These are phyloP conservation scores for Lycocerus yunnanus DNA, from an alignment of 2,888 invertebrate species.

Conservation along the genomic window DNA sequence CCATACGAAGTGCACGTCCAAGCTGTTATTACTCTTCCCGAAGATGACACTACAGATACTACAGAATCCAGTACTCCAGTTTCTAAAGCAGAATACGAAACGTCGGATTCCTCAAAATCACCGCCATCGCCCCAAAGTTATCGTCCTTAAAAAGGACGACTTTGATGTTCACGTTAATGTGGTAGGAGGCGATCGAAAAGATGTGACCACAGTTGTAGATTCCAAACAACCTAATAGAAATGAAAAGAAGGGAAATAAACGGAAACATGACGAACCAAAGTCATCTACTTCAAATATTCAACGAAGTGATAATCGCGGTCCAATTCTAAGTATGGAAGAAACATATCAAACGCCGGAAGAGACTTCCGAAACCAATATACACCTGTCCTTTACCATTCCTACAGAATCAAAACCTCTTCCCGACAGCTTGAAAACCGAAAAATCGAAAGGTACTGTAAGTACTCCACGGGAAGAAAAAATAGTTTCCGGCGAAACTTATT, in stretches of 20 bases:
- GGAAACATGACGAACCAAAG: constrained; percentile 6
- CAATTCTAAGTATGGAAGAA: neutral
- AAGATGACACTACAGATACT: constrained; percentile 32
- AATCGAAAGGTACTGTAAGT: too few species aligned
- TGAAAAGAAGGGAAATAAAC: constrained; percentile 33
- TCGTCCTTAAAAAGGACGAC: neutral
- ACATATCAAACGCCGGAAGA: neutral
- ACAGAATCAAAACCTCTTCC: too few species aligned
- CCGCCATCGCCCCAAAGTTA: neutral
- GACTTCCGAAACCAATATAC: neutral
- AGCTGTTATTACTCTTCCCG: constrained; percentile 62
- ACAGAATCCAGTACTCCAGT: constrained; percentile 10
- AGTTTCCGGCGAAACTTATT: neutral
- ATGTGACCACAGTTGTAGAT: constrained; percentile 21
- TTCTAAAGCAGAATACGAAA: constrained; percentile 8
- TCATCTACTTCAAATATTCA: constrained; percentile 13
- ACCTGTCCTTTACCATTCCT: neutral
- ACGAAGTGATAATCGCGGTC: neutral
- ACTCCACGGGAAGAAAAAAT: too few species aligned
- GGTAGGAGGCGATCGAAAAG: neutral
- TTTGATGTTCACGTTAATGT: neutral
- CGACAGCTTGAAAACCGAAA: neutral
- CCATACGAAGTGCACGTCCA: constrained; percentile 66
- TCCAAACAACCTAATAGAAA: constrained; percentile 45
- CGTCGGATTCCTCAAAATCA: neutral